Evolutionary conservation across 1,140 invertebrate species (phyloP).

Genomic region (Apis florea): DNA sequence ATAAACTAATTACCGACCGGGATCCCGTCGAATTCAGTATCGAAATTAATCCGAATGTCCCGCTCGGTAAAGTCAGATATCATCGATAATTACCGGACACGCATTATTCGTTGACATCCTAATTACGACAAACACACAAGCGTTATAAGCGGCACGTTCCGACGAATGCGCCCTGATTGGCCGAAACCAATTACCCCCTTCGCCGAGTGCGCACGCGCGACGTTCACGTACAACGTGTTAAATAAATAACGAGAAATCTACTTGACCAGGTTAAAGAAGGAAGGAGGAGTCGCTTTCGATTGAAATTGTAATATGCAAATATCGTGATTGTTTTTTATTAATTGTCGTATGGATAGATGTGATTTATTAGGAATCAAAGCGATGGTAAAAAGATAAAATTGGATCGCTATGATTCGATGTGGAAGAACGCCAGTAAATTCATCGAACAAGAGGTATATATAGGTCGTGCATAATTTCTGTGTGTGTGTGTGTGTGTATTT

Average conservation of each 20-base stretch:
- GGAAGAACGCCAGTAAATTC: no score
- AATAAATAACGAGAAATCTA: slow-evolving; percentile 26
- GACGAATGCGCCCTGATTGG: slow-evolving; percentile 45
- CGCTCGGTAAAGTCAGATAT: slow-evolving; percentile 46
- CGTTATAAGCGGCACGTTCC: slow-evolving; percentile 40
- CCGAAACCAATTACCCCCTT: slow-evolving; percentile 44
- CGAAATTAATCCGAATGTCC: slow-evolving; percentile 48
- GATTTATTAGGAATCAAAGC: no score
- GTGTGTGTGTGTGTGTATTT: no score
- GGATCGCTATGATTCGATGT: no score
- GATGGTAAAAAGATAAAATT: no score
- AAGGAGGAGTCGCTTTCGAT: no score
- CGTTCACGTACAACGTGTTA: slow-evolving; percentile 18
- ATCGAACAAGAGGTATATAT: no score
- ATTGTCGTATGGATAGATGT: no score
- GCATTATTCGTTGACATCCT: slow-evolving; percentile 56
- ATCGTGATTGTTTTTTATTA: no score
- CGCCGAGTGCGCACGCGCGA: not conserved
- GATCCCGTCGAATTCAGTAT: slow-evolving; percentile 47
- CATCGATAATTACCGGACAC: slow-evolving; percentile 56
- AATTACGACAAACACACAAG: slow-evolving; percentile 46
- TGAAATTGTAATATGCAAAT: no score
- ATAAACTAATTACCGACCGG: slow-evolving; percentile 50
- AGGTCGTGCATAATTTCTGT: no score
- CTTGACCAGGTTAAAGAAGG: no score